These are phyloP conservation scores for Gallirallus australis DNA, from an alignment of 2,797 vertebrate genomes.

Conservation along the genomic window DNA sequence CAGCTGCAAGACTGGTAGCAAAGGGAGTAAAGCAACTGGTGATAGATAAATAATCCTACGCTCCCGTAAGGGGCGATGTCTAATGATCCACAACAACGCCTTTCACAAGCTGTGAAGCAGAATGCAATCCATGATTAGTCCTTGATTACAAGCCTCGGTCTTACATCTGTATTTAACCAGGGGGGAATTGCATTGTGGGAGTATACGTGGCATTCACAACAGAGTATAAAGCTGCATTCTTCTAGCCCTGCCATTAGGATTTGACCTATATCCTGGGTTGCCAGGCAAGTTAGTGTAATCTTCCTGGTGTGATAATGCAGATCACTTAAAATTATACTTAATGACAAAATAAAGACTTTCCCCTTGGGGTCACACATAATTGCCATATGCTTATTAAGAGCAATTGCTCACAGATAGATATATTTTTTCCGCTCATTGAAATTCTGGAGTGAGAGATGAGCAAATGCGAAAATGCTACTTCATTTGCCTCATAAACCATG, in stretches of 20 bases:
- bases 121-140: slow-evolving; percentile 57
- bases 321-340: slow-evolving; percentile 65
- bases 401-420: slow-evolving; percentile 52
- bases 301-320: slow-evolving; percentile 41
- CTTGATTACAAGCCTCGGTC: slow-evolving; percentile 64
- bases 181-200: slow-evolving; percentile 48
- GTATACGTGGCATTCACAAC: not conserved
- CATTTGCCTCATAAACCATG: not conserved
- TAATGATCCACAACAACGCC: slow-evolving; percentile 68
- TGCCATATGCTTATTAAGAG: slow-evolving; percentile 60
- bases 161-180: slow-evolving; percentile 64
- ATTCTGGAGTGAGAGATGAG: slow-evolving; percentile 39
- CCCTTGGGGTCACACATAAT: slow-evolving; percentile 46
- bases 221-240: slow-evolving; percentile 28
- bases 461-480: not conserved
- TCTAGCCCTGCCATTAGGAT: slow-evolving; percentile 16
- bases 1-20: slow-evolving; percentile 17
- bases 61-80: slow-evolving; percentile 38
- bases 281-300: slow-evolving; percentile 45
- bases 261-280: slow-evolving; percentile 55
- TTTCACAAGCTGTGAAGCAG: slow-evolving; percentile 67
- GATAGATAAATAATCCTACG: slow-evolving; percentile 68
- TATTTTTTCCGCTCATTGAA: slow-evolving; percentile 24
- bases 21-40: slow-evolving; percentile 40
- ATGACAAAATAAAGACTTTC: slow-evolving; percentile 63